Percentiles rank a stretch among this genome's conserved stretches.
Conservation (phyloP, 2,797 vertebrate species). For the Acrocephalus scirpaceus region DNA sequence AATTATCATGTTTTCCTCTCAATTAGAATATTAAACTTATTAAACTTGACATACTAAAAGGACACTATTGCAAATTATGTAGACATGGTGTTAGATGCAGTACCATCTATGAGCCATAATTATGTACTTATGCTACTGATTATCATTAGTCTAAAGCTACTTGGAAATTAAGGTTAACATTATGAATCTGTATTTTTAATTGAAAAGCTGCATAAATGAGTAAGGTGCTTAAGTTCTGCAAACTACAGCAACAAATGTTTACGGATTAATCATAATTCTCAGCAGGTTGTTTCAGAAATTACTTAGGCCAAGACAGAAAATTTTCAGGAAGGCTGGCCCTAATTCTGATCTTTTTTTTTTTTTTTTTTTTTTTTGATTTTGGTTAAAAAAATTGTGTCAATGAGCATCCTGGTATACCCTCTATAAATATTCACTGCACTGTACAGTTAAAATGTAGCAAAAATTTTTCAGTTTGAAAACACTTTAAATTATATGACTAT, state of each 20-base stretch:
- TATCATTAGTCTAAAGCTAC: conserved; percentile 55
- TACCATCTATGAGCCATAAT: conserved; percentile 14
- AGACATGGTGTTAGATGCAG: conserved; percentile 31
- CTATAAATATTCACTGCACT: background rate
- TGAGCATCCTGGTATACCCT: background rate
- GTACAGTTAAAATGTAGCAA: background rate
- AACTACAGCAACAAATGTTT: background rate
- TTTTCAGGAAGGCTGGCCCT: background rate
- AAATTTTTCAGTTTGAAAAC: background rate
- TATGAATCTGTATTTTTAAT: conserved; percentile 50
- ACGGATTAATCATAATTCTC: background rate
- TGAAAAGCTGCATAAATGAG: conserved; percentile 56
- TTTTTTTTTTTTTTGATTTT: background rate
- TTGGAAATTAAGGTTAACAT: conserved; percentile 65
- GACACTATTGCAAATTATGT: conserved; percentile 45
- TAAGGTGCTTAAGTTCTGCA: conserved; percentile 20
- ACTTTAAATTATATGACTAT: background rate
- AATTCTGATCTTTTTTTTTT: background rate
- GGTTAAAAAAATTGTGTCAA: background rate
- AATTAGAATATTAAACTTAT: conserved; percentile 55
- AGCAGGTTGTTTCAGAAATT: conserved; percentile 1
- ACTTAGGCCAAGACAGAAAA: background rate
- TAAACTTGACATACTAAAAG: conserved; percentile 65
- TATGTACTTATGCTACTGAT: conserved; percentile 62
- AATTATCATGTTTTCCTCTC: conserved; percentile 51